phyloP scores from a whole-genome alignment of 2,797 vertebrate species.

The Bradypodion pumilum region DNA sequence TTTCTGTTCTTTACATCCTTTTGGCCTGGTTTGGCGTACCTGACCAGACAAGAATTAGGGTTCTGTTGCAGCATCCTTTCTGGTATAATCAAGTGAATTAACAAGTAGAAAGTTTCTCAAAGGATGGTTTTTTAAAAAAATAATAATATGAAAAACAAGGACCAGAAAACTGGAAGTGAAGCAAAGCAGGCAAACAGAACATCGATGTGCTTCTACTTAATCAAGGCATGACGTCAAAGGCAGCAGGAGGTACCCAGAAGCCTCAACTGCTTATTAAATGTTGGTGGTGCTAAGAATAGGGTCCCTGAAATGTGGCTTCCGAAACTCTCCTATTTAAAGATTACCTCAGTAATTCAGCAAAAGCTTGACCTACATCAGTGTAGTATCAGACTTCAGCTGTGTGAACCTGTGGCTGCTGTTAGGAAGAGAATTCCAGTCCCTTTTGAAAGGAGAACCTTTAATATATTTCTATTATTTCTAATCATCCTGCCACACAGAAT shows the following conservation, averaged over 20 bases:
- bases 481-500: not conserved
- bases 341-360: not conserved
- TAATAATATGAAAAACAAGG: not conserved
- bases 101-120: conserved; percentile 54
- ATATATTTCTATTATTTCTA: conserved; percentile 21
- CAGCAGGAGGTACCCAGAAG: conserved; percentile 26
- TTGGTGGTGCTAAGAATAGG: conserved; percentile 31
- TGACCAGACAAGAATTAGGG: conserved; percentile 1
- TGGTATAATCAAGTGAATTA: conserved; percentile 18
- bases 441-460: conserved; percentile 5
- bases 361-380: not conserved
- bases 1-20: not conserved
- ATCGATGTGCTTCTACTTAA: conserved; percentile 4
- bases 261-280: not conserved
- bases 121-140: not conserved
- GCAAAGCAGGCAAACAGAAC: conserved; percentile 24
- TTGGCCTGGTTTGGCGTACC: not conserved
- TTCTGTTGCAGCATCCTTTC: not conserved
- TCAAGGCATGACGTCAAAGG: not conserved
- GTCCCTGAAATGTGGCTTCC: conserved; percentile 4
- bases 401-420: not conserved
- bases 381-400: not conserved
- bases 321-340: not conserved
- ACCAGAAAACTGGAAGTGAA: not conserved
- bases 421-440: conserved; percentile 16